Conservation (phyloP, 1,140 invertebrate genomes). For the Bombus terrestris region DNA sequence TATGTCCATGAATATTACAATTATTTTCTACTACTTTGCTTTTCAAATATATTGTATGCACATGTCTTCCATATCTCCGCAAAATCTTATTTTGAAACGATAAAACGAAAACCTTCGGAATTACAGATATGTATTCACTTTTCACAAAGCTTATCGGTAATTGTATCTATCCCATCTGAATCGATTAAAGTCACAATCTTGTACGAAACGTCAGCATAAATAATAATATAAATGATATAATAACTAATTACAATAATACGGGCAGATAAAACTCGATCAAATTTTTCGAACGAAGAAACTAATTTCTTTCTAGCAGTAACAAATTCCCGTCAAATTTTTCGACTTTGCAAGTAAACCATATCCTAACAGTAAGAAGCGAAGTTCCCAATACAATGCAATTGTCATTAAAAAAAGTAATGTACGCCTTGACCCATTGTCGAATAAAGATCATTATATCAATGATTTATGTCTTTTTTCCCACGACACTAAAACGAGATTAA, state of each 20-base stretch:
- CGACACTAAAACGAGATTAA: too few relatives aligned
- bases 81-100: conserved; percentile 3
- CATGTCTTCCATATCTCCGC: not conserved
- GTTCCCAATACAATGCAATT: too few relatives aligned
- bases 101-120: not conserved
- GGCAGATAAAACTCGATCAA: not conserved
- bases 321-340: not conserved
- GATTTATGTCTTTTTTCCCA: too few relatives aligned
- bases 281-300: not conserved
- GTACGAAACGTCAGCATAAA: not conserved
- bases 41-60: too few relatives aligned
- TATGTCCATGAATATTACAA: too few relatives aligned
- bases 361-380: too few relatives aligned
- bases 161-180: not conserved
- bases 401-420: too few relatives aligned
- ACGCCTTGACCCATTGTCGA: too few relatives aligned
- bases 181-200: not conserved
- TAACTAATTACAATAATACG: not conserved
- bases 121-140: not conserved
- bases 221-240: not conserved
- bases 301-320: too few relatives aligned
- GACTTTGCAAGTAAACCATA: too few relatives aligned
- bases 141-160: not conserved
- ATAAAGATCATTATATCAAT: too few relatives aligned
- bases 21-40: too few relatives aligned